phyloP scores from a whole-genome alignment of 2,797 vertebrate genomes.

The Nyctibius grandis region DNA sequence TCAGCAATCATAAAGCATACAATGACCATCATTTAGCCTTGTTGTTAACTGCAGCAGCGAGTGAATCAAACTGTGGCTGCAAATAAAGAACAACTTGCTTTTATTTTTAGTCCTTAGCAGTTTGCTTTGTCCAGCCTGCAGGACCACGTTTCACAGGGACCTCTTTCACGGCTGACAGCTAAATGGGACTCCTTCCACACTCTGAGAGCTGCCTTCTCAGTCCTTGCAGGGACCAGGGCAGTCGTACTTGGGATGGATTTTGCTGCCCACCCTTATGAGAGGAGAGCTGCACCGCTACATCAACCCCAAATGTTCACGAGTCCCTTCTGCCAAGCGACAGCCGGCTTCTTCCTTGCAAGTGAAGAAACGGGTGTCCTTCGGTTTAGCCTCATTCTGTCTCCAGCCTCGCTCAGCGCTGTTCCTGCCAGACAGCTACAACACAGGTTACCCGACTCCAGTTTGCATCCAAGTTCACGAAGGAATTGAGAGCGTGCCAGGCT shows the following conservation, averaged over 20 bases:
- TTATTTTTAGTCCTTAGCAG: not conserved
- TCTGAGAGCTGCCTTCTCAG: not conserved
- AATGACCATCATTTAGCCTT: not conserved
- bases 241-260: accelerated
- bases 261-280: not conserved
- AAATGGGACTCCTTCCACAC: accelerated
- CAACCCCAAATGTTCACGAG: accelerated
- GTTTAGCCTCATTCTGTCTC: not conserved
- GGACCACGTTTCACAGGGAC: not conserved
- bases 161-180: not conserved
- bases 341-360: accelerated
- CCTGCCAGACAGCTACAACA: not conserved
- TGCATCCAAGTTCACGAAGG: not conserved
- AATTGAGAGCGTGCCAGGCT: not conserved
- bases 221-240: too few relatives aligned
- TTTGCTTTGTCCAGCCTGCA: not conserved
- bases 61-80: not conserved
- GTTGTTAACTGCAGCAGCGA: not conserved
- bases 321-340: not conserved
- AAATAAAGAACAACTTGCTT: not conserved
- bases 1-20: not conserved
- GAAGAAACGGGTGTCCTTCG: not conserved
- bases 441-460: not conserved
- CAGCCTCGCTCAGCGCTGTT: not conserved
- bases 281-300: accelerated